A percentile compares a stretch with the other conserved stretches of the same genome.
phyloP scores from a whole-genome alignment of 2,113 vertebrate species.

The Syrrhaptes paradoxus region DNA sequence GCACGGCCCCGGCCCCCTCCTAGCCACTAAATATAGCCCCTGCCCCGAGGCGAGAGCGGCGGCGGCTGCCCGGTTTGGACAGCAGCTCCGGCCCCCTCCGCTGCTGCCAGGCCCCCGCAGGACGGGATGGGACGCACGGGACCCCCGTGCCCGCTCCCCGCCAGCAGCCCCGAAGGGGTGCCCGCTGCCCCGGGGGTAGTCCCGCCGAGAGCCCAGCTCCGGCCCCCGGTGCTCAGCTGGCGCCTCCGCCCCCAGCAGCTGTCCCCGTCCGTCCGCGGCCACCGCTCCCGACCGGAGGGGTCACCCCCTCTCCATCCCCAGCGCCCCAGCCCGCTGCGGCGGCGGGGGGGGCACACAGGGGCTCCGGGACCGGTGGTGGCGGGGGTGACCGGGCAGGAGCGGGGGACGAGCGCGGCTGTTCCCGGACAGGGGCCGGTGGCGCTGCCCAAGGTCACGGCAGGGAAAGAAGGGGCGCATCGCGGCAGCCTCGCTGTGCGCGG shows the following conservation, averaged over 20 bases:
- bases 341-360: no score
- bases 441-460: conserved; percentile 36
- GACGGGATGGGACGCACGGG: neutral
- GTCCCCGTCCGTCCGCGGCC: conserved; percentile 22
- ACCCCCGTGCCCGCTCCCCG: neutral
- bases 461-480: neutral
- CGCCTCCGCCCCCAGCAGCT: neutral
- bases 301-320: neutral
- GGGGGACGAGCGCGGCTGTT: neutral
- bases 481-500: neutral
- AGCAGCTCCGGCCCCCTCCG: neutral
- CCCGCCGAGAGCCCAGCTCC: neutral
- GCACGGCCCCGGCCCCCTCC: neutral
- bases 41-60: neutral
- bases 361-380: neutral
- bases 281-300: neutral
- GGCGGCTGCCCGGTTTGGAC: neutral
- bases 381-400: neutral
- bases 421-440: neutral
- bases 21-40: conserved; percentile 54
- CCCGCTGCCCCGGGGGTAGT: no score
- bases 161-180: neutral
- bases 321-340: neutral
- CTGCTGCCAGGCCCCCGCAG: neutral
- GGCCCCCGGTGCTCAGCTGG: neutral